Evolutionary conservation across 2,113 vertebrate genomes (phyloP).

Genomic region (Gopherus flavomarginatus): DNA sequence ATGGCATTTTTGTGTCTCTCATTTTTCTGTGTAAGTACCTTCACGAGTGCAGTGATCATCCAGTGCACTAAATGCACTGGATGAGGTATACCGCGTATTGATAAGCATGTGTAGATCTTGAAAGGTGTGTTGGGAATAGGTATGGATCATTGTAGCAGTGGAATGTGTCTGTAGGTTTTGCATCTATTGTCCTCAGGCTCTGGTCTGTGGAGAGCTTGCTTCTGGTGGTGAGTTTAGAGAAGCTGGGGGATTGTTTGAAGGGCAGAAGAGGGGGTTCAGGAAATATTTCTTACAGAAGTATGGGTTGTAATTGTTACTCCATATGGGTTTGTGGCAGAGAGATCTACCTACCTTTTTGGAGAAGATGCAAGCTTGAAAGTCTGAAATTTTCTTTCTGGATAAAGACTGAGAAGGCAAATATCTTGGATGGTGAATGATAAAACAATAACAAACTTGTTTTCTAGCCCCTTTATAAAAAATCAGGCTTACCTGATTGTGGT

Average conservation of each 20-base stretch:
- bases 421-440: background rate
- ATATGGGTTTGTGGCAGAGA: background rate
- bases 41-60: too few species aligned
- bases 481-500: background rate
- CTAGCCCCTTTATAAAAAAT: background rate
- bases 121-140: background rate
- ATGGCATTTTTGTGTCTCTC: too few species aligned
- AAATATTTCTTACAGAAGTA: background rate
- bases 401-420: conserved; percentile 31
- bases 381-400: conserved; percentile 33
- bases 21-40: too few species aligned
- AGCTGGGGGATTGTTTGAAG: background rate
- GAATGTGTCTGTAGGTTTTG: background rate
- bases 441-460: background rate
- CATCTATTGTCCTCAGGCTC: background rate
- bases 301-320: background rate
- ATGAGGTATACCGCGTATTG: too few species aligned
- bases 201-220: background rate
- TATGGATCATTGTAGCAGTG: background rate
- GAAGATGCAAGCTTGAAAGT: conserved; percentile 30
- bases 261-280: background rate
- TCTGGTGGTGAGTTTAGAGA: background rate
- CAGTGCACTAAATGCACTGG: too few species aligned
- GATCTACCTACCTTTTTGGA: conserved; percentile 33
- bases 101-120: background rate